Evolutionary conservation across 2,797 vertebrate genomes (phyloP).

Genomic region (Thunnus albacares): DNA sequence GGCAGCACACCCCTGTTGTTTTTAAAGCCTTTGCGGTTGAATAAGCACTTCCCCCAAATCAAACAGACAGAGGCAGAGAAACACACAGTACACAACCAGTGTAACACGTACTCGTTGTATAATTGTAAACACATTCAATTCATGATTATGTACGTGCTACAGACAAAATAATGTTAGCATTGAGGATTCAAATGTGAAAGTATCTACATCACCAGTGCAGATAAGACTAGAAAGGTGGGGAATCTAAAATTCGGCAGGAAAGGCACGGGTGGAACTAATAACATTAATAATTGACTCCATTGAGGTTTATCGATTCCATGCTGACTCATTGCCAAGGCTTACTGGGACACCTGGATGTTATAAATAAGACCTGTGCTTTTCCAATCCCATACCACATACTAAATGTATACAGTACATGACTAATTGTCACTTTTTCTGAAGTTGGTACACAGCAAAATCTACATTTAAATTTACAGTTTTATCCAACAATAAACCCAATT

Average conservation of each 20-base stretch:
- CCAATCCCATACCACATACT: too few relatives aligned
- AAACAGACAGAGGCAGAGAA: conserved; percentile 53
- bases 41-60: conserved; percentile 70
- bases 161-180: not conserved
- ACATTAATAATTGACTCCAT: not conserved
- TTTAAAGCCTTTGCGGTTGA: conserved; percentile 64
- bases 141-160: not conserved
- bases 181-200: not conserved
- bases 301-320: not conserved
- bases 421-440: too few relatives aligned
- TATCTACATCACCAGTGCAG: not conserved
- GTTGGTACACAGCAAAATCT: too few relatives aligned
- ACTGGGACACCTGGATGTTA: not conserved
- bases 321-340: not conserved
- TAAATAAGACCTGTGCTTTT: too few relatives aligned
- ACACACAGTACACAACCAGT: not conserved
- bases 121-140: not conserved
- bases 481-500: too few relatives aligned
- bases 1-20: conserved; percentile 41
- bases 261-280: too few relatives aligned
- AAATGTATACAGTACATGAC: too few relatives aligned
- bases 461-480: too few relatives aligned
- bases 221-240: not conserved
- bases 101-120: not conserved
- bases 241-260: not conserved